Evolutionary conservation across 1,140 invertebrate species (phyloP), one percentile per base, ranked within the genome.

Genomic region (Sinella curviseta): DNA sequence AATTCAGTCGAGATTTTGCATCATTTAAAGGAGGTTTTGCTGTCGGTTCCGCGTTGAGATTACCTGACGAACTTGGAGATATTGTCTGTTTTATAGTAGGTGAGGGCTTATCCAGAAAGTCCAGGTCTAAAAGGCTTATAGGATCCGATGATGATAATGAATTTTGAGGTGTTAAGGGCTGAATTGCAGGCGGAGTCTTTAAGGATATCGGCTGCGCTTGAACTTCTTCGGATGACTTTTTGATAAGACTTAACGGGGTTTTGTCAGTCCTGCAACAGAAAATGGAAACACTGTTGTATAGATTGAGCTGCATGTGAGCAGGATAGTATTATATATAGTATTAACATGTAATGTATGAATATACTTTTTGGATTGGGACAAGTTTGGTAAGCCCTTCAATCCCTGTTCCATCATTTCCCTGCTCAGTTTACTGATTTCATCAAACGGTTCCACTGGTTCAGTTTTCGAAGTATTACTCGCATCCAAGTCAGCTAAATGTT

Each of bases 401-500:
- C 78, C 78, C 55, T 80, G 48, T 39, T 78, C 77, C 80, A 81
- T 83, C 4, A 83, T 57, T 80, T 81, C 65, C 26, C 78, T 67
- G 78, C 80, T 81, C 33, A 83, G 77, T 77, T 74, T 30, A n/a
- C 55, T 76, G 3, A 83, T 78, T 76, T 83, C 82, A 76, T 79
- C 81, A 20, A 83, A 54, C 24, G 79, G 35, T 70, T 34, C 75
- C 0, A 39, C 28, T 33, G n/a, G 35, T 76, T 81, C 24, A n/a
- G 55, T 3, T 26, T 60, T 60, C 3, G 8, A 14, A 24, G 8
- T 67, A 34, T 48, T 60, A 30, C 54, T 78, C 31, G 33, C n/a
- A 28, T 74, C 30, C 77, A 31, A 73, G 33, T 33, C 28, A 33
- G 55, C 12, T 60, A 4, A 17, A n/a, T n/a, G n/a, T n/a, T n/a